Base-by-base conservation (phyloP, 2,888 invertebrate genomes). In the Sarcophaga subvicina region DNA sequence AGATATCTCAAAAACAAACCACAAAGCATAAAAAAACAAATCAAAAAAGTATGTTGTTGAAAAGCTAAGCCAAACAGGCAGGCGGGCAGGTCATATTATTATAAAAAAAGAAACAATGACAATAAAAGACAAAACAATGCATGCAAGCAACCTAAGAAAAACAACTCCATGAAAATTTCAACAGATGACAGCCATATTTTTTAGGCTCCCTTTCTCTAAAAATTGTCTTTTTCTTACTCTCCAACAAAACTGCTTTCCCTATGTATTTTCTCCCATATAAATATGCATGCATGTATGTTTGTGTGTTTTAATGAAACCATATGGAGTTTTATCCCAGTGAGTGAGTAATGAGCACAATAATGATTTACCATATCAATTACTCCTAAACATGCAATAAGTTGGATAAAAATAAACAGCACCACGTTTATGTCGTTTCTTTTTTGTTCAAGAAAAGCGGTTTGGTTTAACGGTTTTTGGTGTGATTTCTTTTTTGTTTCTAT, bases 151-250 rank as follows among this genome's bases (percentile, higher is more conserved):
- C 10, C 25, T 64, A 49, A 63, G 17, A 25, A 62, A 78, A 70
- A 20, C 17, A 63, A n/a, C 12, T 76, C n/a, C n/a, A 64, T 67
- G 10, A 63, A 45, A 73, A 76, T 76, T 25, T 83, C 83, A 83
- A 83, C 86, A 86, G 86, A 83, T 86, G 86, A 80, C 76, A 77
- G 49, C 73, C 81, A 82, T 79, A 64, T 85, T 14, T 54, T 85
- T 66, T 71, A 71, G 66, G 62, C 76, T 72, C 67, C 78, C 62
- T 63, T 83, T 64, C 63, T 63, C 73, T 73, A 37, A 37, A 17
- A n/a, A 22, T 22, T 17, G 5, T 17, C 45, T 8, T 75, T 20
- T 64, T 72, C 17, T 62, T 62, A 14, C 25, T 49, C 27, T 12
- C 37, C 22, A 22, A 37, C 37, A 37, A 37, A 37, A 37, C 37